Conservation (phyloP, 2,797 vertebrate species). For the Jordanella pulchra region DNA sequence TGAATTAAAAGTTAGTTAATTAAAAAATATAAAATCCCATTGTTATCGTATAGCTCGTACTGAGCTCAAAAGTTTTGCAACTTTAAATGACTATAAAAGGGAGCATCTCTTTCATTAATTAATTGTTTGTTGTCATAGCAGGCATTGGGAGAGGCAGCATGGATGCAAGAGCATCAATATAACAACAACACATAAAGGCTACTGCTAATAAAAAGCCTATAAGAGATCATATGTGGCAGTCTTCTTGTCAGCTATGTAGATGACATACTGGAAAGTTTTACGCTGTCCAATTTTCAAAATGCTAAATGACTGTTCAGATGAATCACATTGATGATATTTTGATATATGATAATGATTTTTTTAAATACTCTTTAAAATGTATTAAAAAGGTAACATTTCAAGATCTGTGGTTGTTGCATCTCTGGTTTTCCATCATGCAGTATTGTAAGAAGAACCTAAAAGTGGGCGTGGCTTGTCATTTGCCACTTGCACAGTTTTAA, state of each 20-base stretch:
- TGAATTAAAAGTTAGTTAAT: no score
- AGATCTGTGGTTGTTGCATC: neutral
- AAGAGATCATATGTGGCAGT: neutral
- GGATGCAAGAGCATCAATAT: neutral
- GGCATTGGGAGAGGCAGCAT: no score
- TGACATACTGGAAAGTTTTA: neutral
- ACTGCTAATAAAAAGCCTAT: neutral
- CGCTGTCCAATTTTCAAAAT: neutral
- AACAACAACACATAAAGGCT: neutral
- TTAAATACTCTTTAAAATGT: neutral
- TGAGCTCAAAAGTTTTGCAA: no score
- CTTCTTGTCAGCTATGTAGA: neutral
- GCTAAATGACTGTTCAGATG: neutral
- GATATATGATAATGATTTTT: neutral
- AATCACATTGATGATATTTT: neutral
- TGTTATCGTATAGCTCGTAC: no score
- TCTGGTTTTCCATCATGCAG: neutral
- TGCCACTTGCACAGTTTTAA: neutral
- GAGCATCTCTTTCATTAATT: no score
- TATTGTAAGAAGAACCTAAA: slow-evolving; percentile 4
- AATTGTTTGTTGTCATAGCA: no score
- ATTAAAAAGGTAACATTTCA: neutral
- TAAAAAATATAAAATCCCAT: no score
- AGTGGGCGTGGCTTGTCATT: slow-evolving; percentile 41
- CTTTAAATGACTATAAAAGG: no score